Evolutionary conservation across 2,797 vertebrate species (phyloP).

Genomic region (Tokudaia tokunoshimensis): DNA sequence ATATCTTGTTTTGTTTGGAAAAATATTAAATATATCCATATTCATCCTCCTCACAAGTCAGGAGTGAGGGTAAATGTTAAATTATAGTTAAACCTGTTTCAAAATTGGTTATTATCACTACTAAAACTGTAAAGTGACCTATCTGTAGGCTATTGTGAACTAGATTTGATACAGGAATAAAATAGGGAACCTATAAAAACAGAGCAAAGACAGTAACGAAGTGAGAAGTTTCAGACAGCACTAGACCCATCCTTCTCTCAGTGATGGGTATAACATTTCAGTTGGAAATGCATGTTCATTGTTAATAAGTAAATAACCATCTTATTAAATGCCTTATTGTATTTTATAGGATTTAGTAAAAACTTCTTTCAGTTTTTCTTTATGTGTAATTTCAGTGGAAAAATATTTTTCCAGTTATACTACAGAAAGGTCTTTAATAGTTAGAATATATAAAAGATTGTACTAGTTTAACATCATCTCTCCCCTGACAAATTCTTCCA

Average conservation of each 20-base stretch:
- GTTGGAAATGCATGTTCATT: not conserved
- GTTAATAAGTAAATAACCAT: not conserved
- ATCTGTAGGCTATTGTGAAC: conserved; percentile 41
- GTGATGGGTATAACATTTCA: conserved; percentile 52
- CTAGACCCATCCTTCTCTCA: conserved; percentile 11
- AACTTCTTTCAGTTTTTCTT: not conserved
- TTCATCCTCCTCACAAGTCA: not conserved
- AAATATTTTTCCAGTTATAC: not conserved
- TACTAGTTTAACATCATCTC: not conserved
- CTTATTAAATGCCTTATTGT: not conserved
- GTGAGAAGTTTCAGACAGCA: not conserved
- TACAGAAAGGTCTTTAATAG: not conserved
- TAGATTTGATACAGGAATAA: conserved; percentile 35
- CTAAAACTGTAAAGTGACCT: not conserved
- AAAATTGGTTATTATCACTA: conserved; percentile 10
- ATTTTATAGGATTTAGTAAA: not conserved
- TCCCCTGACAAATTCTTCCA: rapidly evolving
- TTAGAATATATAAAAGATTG: not conserved
- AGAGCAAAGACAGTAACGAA: conserved; percentile 33
- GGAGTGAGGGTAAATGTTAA: not conserved
- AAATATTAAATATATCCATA: not conserved
- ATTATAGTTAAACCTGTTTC: conserved; percentile 18
- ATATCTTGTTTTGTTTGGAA: not conserved
- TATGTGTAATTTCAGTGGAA: not conserved
- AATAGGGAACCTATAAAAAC: conserved; percentile 18